Evolutionary conservation across 1,140 invertebrate genomes (phyloP).

Genomic region (Zophobas morio): DNA sequence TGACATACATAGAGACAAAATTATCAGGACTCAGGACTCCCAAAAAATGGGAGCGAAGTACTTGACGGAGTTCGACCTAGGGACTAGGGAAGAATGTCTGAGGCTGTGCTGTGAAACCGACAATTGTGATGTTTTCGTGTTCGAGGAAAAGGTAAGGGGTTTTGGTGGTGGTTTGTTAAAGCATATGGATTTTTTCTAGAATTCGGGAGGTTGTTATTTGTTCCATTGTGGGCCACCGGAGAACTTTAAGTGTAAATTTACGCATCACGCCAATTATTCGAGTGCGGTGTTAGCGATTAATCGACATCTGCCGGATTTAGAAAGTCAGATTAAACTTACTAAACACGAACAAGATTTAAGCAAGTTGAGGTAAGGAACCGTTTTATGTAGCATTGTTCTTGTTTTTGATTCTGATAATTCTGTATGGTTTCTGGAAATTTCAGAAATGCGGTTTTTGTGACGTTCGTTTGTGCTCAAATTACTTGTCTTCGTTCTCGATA

Average conservation of each 20-base stretch:
- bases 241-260: constrained; percentile 95
- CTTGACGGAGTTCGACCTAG: constrained; percentile 87
- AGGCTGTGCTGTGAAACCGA: constrained; percentile 89
- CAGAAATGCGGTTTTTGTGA: too few relatives aligned
- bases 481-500: too few relatives aligned
- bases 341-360: constrained; percentile 88
- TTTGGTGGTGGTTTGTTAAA: too few relatives aligned
- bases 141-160: constrained; percentile 87
- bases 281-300: constrained; percentile 84
- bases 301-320: constrained; percentile 75
- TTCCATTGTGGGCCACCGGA: constrained; percentile 92
- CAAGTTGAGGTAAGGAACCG: constrained; percentile 74
- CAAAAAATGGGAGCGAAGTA: constrained; percentile 89
- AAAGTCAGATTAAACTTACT: constrained; percentile 79
- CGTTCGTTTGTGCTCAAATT: too few relatives aligned
- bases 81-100: constrained; percentile 85
- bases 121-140: constrained; percentile 92
- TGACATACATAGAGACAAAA: constrained; percentile 89
- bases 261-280: constrained; percentile 89
- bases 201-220: constrained; percentile 89
- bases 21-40: constrained; percentile 92
- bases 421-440: too few relatives aligned
- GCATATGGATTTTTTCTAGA: constrained; percentile 70
- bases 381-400: too few relatives aligned
- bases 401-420: too few relatives aligned